Evolutionary conservation across 2,797 vertebrate genomes (phyloP).

Genomic region (Margarornis squamiger): DNA sequence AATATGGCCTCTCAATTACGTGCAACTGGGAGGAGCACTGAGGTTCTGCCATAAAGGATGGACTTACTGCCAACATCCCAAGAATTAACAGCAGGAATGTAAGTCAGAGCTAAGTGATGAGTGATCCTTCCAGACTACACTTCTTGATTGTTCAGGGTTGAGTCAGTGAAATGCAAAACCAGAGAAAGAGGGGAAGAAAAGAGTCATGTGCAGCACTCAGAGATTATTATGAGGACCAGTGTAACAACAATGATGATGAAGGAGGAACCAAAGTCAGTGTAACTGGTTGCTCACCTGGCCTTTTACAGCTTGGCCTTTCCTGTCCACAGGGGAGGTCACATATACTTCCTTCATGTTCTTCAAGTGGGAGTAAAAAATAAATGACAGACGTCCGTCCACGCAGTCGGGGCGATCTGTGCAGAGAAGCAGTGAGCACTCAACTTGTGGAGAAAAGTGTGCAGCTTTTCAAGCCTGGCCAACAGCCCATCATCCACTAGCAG

Average conservation of each 20-base stretch:
- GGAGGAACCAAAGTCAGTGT: background rate
- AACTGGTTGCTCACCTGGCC: conserved; percentile 86
- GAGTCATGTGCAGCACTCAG: background rate
- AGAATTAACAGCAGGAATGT: background rate
- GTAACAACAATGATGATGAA: background rate
- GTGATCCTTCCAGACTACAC: background rate
- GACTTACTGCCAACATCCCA: background rate
- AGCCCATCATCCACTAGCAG: background rate
- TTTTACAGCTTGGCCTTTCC: conserved; percentile 81
- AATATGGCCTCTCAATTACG: background rate
- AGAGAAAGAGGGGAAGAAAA: background rate
- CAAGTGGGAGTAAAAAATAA: conserved; percentile 92
- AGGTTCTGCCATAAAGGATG: background rate
- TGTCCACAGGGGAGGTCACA: conserved; percentile 80
- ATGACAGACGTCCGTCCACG: conserved; percentile 85
- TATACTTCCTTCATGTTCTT: conserved; percentile 96
- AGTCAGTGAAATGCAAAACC: background rate
- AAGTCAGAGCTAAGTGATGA: background rate
- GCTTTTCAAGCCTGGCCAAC: background rate
- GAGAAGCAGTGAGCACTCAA: background rate
- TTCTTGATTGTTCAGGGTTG: background rate
- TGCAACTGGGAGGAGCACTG: background rate
- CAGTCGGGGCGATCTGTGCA: conserved; percentile 92
- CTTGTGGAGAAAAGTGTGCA: background rate
- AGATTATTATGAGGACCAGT: background rate